phyloP scores from a whole-genome alignment of 1,140 invertebrate species.

The Cephus cinctus region DNA sequence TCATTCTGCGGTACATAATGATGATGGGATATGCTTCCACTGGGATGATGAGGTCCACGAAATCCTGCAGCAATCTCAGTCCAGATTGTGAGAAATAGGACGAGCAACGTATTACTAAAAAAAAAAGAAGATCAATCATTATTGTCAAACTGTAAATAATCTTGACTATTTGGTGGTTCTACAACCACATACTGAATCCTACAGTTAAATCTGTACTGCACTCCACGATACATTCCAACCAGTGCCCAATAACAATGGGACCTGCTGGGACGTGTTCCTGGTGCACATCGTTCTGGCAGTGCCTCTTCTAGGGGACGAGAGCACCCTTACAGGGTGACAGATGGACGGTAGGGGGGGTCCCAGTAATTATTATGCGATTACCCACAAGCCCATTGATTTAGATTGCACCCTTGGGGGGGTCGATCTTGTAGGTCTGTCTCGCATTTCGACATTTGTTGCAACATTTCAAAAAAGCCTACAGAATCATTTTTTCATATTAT shows the following conservation, averaged over 20 bases:
- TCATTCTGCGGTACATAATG: conserved; percentile 53
- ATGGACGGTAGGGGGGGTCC: conserved; percentile 49
- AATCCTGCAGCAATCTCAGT: conserved; percentile 26
- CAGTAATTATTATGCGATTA: conserved; percentile 58
- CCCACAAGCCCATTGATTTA: conserved; percentile 57
- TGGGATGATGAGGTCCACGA: conserved; percentile 74
- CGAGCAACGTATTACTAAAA: too few species aligned
- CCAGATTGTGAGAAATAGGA: too few species aligned
- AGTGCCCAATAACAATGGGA: conserved; percentile 49
- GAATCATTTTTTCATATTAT: too few species aligned
- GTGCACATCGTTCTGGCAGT: conserved; percentile 31
- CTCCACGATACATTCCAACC: too few species aligned
- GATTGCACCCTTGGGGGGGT: conserved; percentile 48
- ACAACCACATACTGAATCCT: too few species aligned
- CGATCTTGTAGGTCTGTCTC: too few species aligned
- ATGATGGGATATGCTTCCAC: conserved; percentile 59
- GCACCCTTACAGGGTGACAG: conserved; percentile 44
- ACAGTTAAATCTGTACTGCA: too few species aligned
- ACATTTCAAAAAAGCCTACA: too few species aligned
- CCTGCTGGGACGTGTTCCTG: conserved; percentile 46
- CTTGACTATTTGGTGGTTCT: too few species aligned
- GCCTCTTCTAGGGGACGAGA: conserved; percentile 31
- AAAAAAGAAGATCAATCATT: too few species aligned
- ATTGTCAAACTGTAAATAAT: too few species aligned
- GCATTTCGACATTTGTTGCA: too few species aligned